phyloP scores from a whole-genome alignment of 2,113 vertebrate species.

The Arenaria interpres region DNA sequence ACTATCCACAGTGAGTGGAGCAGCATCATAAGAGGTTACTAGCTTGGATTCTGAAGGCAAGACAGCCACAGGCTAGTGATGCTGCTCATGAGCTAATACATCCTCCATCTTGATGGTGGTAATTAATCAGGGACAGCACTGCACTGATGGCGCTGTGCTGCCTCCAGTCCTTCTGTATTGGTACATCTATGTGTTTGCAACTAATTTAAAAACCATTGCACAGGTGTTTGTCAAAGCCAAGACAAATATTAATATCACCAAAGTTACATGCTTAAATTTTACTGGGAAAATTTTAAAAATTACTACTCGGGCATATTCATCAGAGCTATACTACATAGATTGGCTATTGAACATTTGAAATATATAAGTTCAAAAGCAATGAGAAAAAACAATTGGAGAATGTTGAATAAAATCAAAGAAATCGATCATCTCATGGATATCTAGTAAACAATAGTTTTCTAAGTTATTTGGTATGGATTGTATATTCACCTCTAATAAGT shows the following conservation, averaged over 20 bases:
- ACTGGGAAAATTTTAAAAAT: not conserved
- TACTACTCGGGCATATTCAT: not conserved
- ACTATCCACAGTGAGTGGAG: not conserved
- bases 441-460: not conserved
- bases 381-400: not conserved
- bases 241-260: not conserved
- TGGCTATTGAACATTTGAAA: not conserved
- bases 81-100: not conserved
- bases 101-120: not conserved
- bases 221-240: not conserved
- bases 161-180: not conserved
- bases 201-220: not conserved
- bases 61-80: not conserved
- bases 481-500: slow-evolving; percentile 6
- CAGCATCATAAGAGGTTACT: not conserved
- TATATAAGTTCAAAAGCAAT: not conserved
- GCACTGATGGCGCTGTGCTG: not conserved
- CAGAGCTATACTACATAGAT: not conserved
- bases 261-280: not conserved
- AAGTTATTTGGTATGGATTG: not conserved
- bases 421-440: not conserved
- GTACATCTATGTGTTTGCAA: not conserved
- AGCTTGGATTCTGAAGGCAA: not conserved
- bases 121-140: not conserved
- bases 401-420: not conserved